Base-by-base conservation (phyloP, 2,888 invertebrate genomes). In the Lepidonotus clava region DNA sequence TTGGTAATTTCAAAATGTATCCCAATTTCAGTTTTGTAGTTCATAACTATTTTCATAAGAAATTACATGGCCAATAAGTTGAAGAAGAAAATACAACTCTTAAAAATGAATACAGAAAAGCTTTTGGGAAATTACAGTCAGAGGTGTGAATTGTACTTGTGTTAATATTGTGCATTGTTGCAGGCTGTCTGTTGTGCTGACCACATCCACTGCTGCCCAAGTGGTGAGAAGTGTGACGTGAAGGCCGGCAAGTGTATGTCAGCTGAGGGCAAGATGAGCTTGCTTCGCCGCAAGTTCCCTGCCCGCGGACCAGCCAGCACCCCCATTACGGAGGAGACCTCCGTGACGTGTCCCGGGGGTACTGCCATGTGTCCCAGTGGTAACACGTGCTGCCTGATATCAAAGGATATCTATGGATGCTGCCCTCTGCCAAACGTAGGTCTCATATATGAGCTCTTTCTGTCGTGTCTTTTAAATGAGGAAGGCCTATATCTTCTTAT, bases 151-250 rank as follows among this genome's bases (percentile, higher is more conserved):
- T n/a, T n/a, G n/a, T n/a, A n/a, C n/a, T n/a, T n/a, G n/a, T n/a
- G n/a, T n/a, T n/a, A n/a, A n/a, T n/a, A 11, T n/a, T n/a, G n/a
- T n/a, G n/a, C n/a, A n/a, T n/a, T 85, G 28, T 83, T 87, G 11
- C 86, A 91, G 91, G 93, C 92, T 34, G 90, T 91, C 2, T 94
- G 93, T 84, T 93, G 93, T 88, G 71, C 87, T 40, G 93, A 94
- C 87, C 87, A 89, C 21, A 40, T 90, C 18, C 93, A 94, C 86
- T 94, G 93, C 89, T 94, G 94, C 89, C 92, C 91, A 1, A 24
- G 88, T 66, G 90, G 91, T 24, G 87, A 89, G 86, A 89, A 87
- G 21, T 91, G 93, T 90, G 89, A 92, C 86, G 88, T 89, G 1
- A 83, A 84, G 18, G 77, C 85, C 46, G 90, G 90, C 6, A 87